Evolutionary conservation across 2,113 vertebrate genomes (phyloP).

Genomic region (Spea multiplicata): DNA sequence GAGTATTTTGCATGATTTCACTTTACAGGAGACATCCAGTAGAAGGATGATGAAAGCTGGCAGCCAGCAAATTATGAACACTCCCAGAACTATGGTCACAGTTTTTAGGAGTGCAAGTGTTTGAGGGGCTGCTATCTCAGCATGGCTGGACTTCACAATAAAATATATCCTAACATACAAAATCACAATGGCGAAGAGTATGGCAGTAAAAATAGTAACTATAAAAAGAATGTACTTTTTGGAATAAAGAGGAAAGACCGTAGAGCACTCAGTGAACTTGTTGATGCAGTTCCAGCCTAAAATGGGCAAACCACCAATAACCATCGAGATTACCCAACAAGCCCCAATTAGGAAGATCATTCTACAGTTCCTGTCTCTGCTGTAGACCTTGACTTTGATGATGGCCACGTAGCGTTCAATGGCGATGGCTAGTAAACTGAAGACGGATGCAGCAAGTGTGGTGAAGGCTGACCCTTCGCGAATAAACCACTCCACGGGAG

Average conservation of each 20-base stretch:
- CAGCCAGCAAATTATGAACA: conserved; percentile 93
- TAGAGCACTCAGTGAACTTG: conserved; percentile 75
- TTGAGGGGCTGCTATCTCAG: conserved; percentile 77
- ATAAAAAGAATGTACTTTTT: conserved; percentile 87
- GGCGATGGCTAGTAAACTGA: conserved; percentile 92
- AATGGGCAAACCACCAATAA: conserved; percentile 85
- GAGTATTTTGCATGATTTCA: conserved; percentile 71
- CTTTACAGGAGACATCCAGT: conserved; percentile 75
- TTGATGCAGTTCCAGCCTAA: conserved; percentile 95
- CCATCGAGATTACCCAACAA: conserved; percentile 86
- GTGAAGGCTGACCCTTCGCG: conserved; percentile 91
- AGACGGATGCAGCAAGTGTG: conserved; percentile 85
- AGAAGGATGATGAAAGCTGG: conserved; percentile 89
- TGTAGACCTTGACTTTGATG: conserved; percentile 86
- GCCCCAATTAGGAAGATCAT: conserved; percentile 92
- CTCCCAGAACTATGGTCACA: conserved; percentile 90
- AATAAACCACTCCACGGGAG: conserved; percentile 88
- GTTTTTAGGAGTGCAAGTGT: conserved; percentile 86
- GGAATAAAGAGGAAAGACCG: conserved; percentile 88
- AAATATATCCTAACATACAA: conserved; percentile 90
- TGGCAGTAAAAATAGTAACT: conserved; percentile 84
- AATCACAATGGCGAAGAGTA: conserved; percentile 82
- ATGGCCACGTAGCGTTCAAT: conserved; percentile 92
- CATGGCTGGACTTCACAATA: conserved; percentile 86
- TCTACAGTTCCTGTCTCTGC: conserved; percentile 80